phyloP scores from a whole-genome alignment of 2,797 vertebrate species.

The Poeciliopsis gracilis region DNA sequence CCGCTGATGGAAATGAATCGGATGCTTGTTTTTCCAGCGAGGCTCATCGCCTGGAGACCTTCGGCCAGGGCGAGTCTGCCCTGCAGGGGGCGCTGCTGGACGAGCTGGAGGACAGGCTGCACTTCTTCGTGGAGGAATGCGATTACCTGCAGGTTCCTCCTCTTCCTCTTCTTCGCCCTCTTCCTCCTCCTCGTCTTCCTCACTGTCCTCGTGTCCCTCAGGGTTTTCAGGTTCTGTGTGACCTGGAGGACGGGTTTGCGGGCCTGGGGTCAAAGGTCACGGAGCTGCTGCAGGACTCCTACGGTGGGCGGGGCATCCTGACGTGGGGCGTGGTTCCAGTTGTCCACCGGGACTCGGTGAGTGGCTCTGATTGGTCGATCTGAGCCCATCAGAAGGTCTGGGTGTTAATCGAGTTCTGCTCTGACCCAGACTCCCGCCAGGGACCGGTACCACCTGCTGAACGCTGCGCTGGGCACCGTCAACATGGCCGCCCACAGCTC shows the following conservation, averaged over 20 bases:
- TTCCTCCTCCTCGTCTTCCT: rapidly evolving
- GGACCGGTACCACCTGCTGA: conserved; percentile 85
- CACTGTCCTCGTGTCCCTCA: conserved; percentile 44
- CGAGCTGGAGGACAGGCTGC: conserved; percentile 90
- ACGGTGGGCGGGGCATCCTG: conserved; percentile 86
- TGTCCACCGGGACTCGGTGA: conserved; percentile 75
- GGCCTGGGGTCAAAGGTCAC: conserved; percentile 89
- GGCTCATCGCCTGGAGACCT: conserved; percentile 85
- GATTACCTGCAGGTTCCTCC: conserved; percentile 89
- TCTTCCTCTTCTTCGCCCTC: rapidly evolving
- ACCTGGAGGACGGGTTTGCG: conserved; percentile 89
- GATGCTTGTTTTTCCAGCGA: conserved; percentile 75
- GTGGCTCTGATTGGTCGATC: not conserved
- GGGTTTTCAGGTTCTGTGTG: conserved; percentile 95
- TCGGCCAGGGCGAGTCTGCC: conserved; percentile 88
- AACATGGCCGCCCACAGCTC: conserved; percentile 87
- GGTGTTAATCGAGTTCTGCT: not conserved
- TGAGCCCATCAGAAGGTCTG: rapidly evolving
- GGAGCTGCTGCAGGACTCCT: conserved; percentile 88
- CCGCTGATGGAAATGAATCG: too few species aligned
- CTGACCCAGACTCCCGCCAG: conserved; percentile 79
- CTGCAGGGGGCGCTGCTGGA: conserved; percentile 83
- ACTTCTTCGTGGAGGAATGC: conserved; percentile 93
- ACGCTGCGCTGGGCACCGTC: conserved; percentile 84
- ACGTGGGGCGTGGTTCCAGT: conserved; percentile 86